Evolutionary conservation across 1,140 invertebrate species (phyloP), one percentile per base, ranked within the genome.

Genomic region (Drosophila albomicans): DNA sequence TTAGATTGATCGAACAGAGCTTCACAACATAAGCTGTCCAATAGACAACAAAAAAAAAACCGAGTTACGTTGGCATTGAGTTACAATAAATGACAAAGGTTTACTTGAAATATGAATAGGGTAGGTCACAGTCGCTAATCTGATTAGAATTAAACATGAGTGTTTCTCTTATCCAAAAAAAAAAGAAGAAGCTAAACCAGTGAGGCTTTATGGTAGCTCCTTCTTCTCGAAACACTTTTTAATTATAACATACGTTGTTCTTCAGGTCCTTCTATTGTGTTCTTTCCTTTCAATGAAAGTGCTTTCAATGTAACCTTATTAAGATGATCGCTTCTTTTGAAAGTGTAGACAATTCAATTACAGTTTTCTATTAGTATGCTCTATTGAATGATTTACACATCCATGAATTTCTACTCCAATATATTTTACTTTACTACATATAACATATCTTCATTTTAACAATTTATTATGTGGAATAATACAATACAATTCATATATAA

Each of bases 31-130:
- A 75, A 75, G 58, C 66, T 51, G 66, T 25, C 43, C 7, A 25
- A 52, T 38, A 54, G 32, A 25, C 2, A 65, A 38, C 13, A 16
- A 35, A 32, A 38, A 32, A 38, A 25, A 16, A 35, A 32, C 13
- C n/a, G 10, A 43, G n/a, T 68, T 69, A 6, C 28, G 13, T 15
- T n/a, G 25, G 56, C 38, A 66, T 81, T 72, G 74, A 69, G 80
- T 85, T 71, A 70, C 82, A 86, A 75, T 78, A 66, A 78, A 82
- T 82, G 75, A 86, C 61, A 82, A 70, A 79, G 82, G 82, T 79
- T 82, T 79, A 70, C 73, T 57, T 82, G 82, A 79, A 88, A 86
- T 86, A 79, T 86, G 82, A 86, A 88, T 86, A 86, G 82, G 82
- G 84, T 86, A 86, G 82, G 84, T 86, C 82, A 78, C 75, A 87